Evolutionary conservation across 2,888 invertebrate species (phyloP).

Genomic region (Rhopalosiphum nymphaeae): DNA sequence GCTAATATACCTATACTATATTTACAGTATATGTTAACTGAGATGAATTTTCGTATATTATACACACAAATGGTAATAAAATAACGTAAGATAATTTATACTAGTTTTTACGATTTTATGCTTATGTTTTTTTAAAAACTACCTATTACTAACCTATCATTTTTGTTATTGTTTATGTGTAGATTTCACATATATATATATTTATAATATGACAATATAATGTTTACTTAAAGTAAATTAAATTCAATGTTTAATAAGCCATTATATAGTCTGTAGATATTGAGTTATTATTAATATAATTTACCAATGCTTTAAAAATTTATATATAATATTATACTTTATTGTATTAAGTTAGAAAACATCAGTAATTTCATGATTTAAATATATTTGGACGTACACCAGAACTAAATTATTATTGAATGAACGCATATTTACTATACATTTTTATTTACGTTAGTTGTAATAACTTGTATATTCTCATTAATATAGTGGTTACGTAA

Average conservation of each 20-base stretch:
- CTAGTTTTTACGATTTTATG: neutral
- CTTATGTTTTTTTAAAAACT: neutral
- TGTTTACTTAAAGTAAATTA: too few relatives aligned
- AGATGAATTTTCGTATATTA: neutral
- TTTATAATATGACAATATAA: neutral
- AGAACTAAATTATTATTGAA: neutral
- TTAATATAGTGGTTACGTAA: neutral
- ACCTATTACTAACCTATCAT: too few relatives aligned
- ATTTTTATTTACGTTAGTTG: neutral
- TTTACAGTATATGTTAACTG: neutral
- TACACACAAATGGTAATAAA: slow-evolving; percentile 4
- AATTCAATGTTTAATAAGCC: neutral
- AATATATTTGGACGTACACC: neutral
- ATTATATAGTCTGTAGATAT: neutral
- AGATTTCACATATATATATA: neutral
- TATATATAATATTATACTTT: too few relatives aligned
- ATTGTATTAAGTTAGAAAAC: neutral
- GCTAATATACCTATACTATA: too few relatives aligned
- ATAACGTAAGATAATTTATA: neutral
- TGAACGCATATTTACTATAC: neutral
- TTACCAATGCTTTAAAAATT: neutral
- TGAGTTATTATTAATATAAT: neutral
- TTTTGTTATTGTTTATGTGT: neutral
- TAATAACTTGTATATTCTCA: neutral
- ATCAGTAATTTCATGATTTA: neutral